A percentile compares a stretch with the other conserved stretches of the same genome.
Conservation (phyloP, 2,113 vertebrate genomes). For the Notarius quadriscutis region DNA sequence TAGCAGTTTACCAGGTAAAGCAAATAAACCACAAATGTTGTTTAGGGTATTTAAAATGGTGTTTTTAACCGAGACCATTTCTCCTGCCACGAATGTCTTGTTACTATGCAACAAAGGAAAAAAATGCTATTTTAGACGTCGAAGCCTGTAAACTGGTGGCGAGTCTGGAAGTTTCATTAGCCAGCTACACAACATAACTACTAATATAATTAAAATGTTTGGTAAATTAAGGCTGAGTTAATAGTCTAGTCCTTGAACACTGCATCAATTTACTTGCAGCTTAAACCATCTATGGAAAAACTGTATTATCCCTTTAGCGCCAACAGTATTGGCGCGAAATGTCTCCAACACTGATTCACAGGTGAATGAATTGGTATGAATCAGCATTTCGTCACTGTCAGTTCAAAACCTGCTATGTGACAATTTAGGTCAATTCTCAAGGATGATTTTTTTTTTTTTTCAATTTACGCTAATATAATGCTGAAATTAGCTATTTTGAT, state of each 20-base stretch:
- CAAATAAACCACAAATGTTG: background rate
- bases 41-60: background rate
- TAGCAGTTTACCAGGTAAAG: background rate
- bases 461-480: no score
- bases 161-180: background rate
- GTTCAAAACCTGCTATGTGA: no score
- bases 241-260: background rate
- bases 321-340: background rate
- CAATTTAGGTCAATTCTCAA: no score
- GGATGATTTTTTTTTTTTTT: no score
- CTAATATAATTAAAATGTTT: background rate
- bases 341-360: background rate
- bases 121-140: background rate
- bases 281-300: background rate
- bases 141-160: background rate
- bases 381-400: background rate
- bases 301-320: background rate
- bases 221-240: background rate
- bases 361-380: background rate
- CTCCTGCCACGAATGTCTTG: background rate
- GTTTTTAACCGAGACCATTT: background rate
- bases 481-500: no score
- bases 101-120: background rate
- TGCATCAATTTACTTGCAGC: background rate
- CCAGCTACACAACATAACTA: background rate